phyloP scores from a whole-genome alignment of 2,888 invertebrate genomes.

The Cephus runcator region DNA sequence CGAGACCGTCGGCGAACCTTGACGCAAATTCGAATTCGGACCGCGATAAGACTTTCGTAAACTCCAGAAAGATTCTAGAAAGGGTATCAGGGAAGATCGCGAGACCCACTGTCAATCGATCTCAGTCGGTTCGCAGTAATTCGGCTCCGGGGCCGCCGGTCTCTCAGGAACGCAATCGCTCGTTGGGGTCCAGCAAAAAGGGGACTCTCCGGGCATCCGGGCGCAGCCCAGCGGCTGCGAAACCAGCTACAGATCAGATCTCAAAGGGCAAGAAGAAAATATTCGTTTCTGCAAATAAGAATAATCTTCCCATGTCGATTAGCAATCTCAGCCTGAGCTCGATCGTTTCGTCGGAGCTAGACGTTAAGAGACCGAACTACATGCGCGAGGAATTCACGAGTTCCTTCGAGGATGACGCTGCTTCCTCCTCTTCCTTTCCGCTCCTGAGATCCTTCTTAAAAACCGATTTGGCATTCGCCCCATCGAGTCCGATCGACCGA shows the following conservation, averaged over 20 bases:
- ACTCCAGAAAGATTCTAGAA: slow-evolving; percentile 37
- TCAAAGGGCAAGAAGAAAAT: not conserved
- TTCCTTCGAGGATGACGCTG: slow-evolving; percentile 74
- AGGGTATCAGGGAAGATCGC: slow-evolving; percentile 35
- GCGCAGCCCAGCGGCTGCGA: slow-evolving; percentile 18
- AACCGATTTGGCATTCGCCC: slow-evolving; percentile 56
- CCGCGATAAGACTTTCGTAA: slow-evolving; percentile 24
- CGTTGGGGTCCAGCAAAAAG: slow-evolving; percentile 14
- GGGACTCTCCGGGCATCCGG: slow-evolving; percentile 4
- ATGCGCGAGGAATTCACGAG: slow-evolving; percentile 75
- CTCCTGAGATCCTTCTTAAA: slow-evolving; percentile 63
- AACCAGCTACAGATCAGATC: not conserved
- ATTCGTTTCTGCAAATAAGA: slow-evolving; percentile 25
- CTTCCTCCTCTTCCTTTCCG: slow-evolving; percentile 63
- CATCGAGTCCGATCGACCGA: slow-evolving; percentile 52
- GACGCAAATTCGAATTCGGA: slow-evolving; percentile 11
- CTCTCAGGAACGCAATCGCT: slow-evolving; percentile 12
- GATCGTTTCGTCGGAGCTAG: slow-evolving; percentile 52
- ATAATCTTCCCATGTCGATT: slow-evolving; percentile 35
- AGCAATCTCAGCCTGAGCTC: slow-evolving; percentile 56
- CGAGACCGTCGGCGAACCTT: not conserved
- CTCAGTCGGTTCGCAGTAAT: slow-evolving; percentile 43
- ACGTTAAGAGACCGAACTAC: slow-evolving; percentile 55
- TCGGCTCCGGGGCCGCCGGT: slow-evolving; percentile 43
- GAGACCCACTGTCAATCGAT: slow-evolving; percentile 41